Conservation (phyloP, 2,888 invertebrate species). For the Dysmachus trigonus region DNA sequence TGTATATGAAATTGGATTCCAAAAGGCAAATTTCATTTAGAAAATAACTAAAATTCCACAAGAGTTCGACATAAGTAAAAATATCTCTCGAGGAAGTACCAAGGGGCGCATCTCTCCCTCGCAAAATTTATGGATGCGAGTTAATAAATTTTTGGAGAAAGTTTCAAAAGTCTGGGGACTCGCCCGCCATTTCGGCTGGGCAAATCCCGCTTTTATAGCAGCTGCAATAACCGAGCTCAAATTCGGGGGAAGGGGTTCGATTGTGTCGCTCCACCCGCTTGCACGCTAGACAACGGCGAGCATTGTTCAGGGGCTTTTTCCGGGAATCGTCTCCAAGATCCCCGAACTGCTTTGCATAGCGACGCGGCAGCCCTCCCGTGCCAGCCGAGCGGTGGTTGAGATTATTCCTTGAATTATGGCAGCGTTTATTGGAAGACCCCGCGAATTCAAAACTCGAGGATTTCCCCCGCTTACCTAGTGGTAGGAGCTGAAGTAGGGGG, state of each 20-base stretch:
- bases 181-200: not conserved
- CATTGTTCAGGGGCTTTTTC: not conserved
- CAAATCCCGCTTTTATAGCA: constrained; percentile 9
- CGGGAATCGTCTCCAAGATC: not conserved
- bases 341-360: constrained; percentile 27
- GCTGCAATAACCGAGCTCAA: not conserved
- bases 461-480: not conserved
- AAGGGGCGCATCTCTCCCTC: not conserved
- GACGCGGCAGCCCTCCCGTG: not conserved
- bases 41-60: not conserved
- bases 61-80: not conserved
- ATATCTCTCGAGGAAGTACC: not conserved
- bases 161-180: constrained; percentile 19
- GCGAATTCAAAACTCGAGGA: not conserved
- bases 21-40: not conserved
- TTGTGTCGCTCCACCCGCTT: not conserved
- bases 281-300: constrained; percentile 12
- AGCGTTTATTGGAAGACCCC: constrained; percentile 50
- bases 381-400: constrained; percentile 43
- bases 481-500: not conserved
- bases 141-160: constrained; percentile 37
- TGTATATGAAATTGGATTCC: not conserved
- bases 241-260: not conserved
- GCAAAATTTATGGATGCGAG: constrained; percentile 27
- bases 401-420: constrained; percentile 54